phyloP scores from a whole-genome alignment of 1,140 invertebrate species.

The Uloborus diversus region DNA sequence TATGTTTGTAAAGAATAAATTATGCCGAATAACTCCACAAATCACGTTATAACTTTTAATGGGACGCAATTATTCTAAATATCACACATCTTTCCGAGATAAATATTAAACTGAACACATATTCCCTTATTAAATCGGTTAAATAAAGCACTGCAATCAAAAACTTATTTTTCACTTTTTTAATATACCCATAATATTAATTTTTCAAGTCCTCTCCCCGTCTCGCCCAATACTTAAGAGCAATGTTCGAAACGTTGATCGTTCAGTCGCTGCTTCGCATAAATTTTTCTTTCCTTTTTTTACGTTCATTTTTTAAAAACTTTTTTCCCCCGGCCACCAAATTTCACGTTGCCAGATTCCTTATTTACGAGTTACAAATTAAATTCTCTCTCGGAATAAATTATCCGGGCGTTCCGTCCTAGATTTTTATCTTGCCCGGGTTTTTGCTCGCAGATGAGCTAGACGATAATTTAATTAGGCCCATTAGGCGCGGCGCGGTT shows the following conservation, averaged over 20 bases:
- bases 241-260: slow-evolving; percentile 42
- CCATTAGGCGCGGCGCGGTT: slow-evolving; percentile 35
- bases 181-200: slow-evolving; percentile 50
- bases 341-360: slow-evolving; percentile 50
- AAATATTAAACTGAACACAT: not conserved
- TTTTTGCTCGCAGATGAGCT: slow-evolving; percentile 51
- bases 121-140: slow-evolving; percentile 25
- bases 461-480: slow-evolving; percentile 52
- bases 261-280: slow-evolving; percentile 39
- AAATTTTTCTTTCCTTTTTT: slow-evolving; percentile 14
- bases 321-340: not conserved
- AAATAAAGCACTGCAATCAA: slow-evolving; percentile 40
- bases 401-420: slow-evolving; percentile 19
- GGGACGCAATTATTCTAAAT: no score
- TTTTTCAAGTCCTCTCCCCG: slow-evolving; percentile 18
- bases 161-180: slow-evolving; percentile 42
- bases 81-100: no score
- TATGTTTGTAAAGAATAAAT: no score
- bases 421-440: slow-evolving; percentile 48
- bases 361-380: slow-evolving; percentile 56
- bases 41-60: no score
- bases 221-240: slow-evolving; percentile 25
- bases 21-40: no score
- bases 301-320: not conserved
- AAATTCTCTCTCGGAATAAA: slow-evolving; percentile 52